Evolutionary conservation across 23 tunicate genomes (phyloP), one percentile per base, ranked within the genome.

Genomic region (Ciona savignyi): DNA sequence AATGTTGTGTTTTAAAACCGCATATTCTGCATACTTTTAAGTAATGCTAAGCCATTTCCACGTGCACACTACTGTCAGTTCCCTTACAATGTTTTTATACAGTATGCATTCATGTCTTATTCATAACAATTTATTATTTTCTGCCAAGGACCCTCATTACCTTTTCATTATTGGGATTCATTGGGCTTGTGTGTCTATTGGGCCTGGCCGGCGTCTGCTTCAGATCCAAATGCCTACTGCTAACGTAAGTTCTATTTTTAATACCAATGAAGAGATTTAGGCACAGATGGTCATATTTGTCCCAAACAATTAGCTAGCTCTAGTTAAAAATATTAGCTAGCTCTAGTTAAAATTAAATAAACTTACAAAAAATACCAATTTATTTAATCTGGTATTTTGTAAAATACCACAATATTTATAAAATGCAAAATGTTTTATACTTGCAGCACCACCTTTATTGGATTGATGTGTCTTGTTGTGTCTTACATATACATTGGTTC

Each of bases 161-260:
- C 0, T 81, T 81, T 71, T 81, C 74, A 23, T 64, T 87, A 25
- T 66, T 87, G 51, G 95, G 82, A 29, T 49, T 81, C 23, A 83
- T 81, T 28, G 71, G 86, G 30, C 27, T 87, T 34, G 69, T 87
- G 29, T 87, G 95, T 76, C 61, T 87, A 19, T 62, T 87, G 1
- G 95, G 76, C 4, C 22, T 87, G 71, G 28, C 75, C 27, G 95
- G 95, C 22, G 66, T 87, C 23, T 87, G 95, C 60, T 87, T 78
- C 67, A 68, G 83, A 3, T 87, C 95, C 28, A 84, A 83, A 63
- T 76, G 83, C 48, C 68, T 71, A 3, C 75, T 87, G 6, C 65
- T 87, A 20, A 49, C 74, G 86, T 81, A 81, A 81, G 86, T 81
- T 23, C 26, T 6, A 25, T 35, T 68, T n/a, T n/a, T n/a, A n/a